Evolutionary conservation across 2,113 vertebrate species (phyloP), one percentile per base, ranked within the genome.

Genomic region (Silurus glanis): DNA sequence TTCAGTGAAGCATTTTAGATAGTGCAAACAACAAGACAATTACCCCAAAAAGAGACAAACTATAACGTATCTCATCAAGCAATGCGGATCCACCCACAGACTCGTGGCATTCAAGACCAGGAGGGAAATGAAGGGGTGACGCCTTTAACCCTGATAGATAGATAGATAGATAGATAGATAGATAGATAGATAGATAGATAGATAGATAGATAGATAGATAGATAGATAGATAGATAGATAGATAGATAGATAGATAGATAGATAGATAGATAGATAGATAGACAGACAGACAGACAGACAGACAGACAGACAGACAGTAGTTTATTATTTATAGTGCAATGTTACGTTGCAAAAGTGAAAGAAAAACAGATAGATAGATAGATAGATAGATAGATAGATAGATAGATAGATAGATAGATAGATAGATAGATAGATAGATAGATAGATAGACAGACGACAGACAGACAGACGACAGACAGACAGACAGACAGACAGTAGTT

Each of bases 21-120:
- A 96, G 95, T 96, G 95, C 96, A 96, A 97, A 97, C 96, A 96
- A 95, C 95, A 96, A 95, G 94, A 97, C 96, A 97, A 97, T 97
- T 96, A 96, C 96, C 94, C 92, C 25, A 58, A 94, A 96, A 96
- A 95, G 88, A 66, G 66, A 94, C 93, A 93, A 94, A 94, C 80
- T 85, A 89, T 89, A 91, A 96, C 94, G 95, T 94, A 95, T 93
- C 93, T 92, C 93, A 90, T 92, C 92, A 92, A 91, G 91, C 83
- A 84, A 84, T 47, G 79, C 89, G 92, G 94, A 93, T 94, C 93
- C 91, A 90, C 91, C 90, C 88, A 89, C 92, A 90, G 59, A 80
- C 87, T 85, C 85, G 61, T 85, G 87, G n/a, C 84, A 72, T 82
- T 83, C 37, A 64, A 67, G 21, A 13, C 66, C 59, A 72, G 58